Conservation (phyloP, 1,140 invertebrate genomes). For the Lordiphosa collinella region DNA sequence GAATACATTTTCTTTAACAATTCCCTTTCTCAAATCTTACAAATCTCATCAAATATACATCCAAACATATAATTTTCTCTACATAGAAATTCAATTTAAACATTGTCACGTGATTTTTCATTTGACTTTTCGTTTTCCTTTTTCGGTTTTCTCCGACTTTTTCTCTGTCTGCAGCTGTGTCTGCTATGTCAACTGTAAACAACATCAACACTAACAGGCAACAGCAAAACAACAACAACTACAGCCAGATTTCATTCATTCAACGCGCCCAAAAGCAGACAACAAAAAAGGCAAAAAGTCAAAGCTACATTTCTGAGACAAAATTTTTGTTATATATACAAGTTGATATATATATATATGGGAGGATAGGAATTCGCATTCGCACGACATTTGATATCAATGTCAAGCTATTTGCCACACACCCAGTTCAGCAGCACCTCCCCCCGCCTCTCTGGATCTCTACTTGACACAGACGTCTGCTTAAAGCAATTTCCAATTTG, state of each 20-base stretch:
- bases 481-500: conserved; percentile 14
- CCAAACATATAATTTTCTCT: neutral
- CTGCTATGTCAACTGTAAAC: conserved; percentile 74
- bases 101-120: conserved; percentile 37
- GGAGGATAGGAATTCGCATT: conserved; percentile 27
- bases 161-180: conserved; percentile 70
- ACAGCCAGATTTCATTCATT: conserved; percentile 3
- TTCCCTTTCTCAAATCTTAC: no score
- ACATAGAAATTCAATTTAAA: conserved; percentile 29
- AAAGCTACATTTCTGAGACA: conserved; percentile 45
- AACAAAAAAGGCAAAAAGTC: conserved; percentile 44
- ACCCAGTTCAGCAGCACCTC: conserved; percentile 21
- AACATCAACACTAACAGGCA: conserved; percentile 50
- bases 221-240: conserved; percentile 21
- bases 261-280: conserved; percentile 54
- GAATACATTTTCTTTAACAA: conserved; percentile 10
- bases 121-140: conserved; percentile 9
- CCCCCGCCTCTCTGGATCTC: conserved; percentile 1
- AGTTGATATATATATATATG: conserved; percentile 7
- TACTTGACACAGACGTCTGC: conserved; percentile 8
- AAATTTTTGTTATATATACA: conserved; percentile 18
- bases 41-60: no score
- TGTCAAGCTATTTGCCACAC: conserved; percentile 64
- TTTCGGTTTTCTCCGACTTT: conserved; percentile 1
- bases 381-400: conserved; percentile 75